Conservation (phyloP, 2,888 invertebrate species). For the Chrysotoxum bicinctum region DNA sequence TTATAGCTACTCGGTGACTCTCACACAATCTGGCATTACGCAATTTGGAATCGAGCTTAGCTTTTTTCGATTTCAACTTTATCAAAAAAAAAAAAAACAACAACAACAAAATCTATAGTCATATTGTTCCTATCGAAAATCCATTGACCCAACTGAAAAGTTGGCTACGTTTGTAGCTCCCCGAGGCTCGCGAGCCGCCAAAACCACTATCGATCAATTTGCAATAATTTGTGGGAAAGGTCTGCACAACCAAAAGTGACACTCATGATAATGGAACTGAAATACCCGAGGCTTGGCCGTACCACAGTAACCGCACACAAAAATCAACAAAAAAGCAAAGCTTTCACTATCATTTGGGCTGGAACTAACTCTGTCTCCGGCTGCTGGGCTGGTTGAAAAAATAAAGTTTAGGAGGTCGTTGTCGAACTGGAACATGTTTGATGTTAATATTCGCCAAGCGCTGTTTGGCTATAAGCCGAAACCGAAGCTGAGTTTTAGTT, state of each 20-base stretch:
- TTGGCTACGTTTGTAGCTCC: not conserved
- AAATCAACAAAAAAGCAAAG: slow-evolving; percentile 55
- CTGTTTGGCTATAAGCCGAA: slow-evolving; percentile 37
- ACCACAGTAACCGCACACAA: slow-evolving; percentile 31
- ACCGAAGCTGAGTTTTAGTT: slow-evolving; percentile 17
- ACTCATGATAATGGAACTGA: slow-evolving; percentile 41
- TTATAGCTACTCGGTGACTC: slow-evolving; percentile 12
- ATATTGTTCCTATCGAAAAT: slow-evolving; percentile 46
- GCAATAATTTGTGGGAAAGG: slow-evolving; percentile 18
- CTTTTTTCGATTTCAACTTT: slow-evolving; percentile 14
- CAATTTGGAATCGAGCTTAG: slow-evolving; percentile 36
- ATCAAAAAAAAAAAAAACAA: too few species aligned
- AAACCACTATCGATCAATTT: slow-evolving; percentile 21
- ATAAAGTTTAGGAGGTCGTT: slow-evolving; percentile 34
- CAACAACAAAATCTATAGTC: not conserved
- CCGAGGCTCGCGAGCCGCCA: not conserved
- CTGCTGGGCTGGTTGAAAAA: slow-evolving; percentile 20
- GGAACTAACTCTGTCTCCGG: not conserved
- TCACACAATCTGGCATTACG: slow-evolving; percentile 43
- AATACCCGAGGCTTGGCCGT: not conserved
- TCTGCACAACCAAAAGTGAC: slow-evolving; percentile 43
- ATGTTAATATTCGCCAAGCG: slow-evolving; percentile 37
- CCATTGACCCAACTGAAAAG: slow-evolving; percentile 60
- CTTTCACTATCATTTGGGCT: slow-evolving; percentile 75
- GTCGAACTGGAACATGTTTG: slow-evolving; percentile 58